These are phyloP conservation scores for Cotesia glomerata DNA, from an alignment of 1,140 invertebrate species.

Conservation along the genomic window DNA sequence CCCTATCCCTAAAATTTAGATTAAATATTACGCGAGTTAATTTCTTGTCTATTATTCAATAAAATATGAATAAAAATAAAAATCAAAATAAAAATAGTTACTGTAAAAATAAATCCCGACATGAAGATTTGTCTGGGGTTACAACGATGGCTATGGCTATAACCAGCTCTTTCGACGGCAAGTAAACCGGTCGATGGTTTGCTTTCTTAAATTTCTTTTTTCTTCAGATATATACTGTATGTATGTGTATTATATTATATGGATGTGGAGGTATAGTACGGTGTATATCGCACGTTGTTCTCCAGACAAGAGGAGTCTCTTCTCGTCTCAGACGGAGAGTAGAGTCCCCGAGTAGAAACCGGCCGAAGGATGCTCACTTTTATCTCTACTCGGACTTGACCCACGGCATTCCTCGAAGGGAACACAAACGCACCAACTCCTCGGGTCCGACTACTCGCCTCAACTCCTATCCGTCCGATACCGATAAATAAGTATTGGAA, in stretches of 20 bases:
- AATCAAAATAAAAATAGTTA: not conserved
- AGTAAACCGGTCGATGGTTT: conserved; percentile 49
- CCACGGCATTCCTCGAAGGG: conserved; percentile 7
- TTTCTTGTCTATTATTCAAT: too few species aligned
- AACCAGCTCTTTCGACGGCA: conserved; percentile 36
- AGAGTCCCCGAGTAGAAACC: not conserved
- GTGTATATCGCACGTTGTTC: conserved; percentile 11
- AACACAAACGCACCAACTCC: not conserved
- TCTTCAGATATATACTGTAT: not conserved
- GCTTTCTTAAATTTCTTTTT: conserved; percentile 27
- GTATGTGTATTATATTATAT: not conserved
- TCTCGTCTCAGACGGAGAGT: not conserved
- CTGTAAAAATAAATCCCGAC: not conserved
- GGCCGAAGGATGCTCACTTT: conserved; percentile 6
- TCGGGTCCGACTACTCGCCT: not conserved
- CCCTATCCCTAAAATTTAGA: too few species aligned
- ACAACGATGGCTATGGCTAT: conserved; percentile 25
- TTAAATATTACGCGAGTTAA: too few species aligned
- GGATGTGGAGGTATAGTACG: not conserved
- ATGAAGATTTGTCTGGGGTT: conserved; percentile 5
- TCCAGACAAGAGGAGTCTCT: not conserved
- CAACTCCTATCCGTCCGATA: not conserved
- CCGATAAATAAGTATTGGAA: conserved; percentile 10
- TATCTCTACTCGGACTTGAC: not conserved
- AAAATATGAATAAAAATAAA: not conserved